Evolutionary conservation across 2,888 invertebrate genomes (phyloP), one percentile per base, ranked within the genome.

Genomic region (Mythimna impura): DNA sequence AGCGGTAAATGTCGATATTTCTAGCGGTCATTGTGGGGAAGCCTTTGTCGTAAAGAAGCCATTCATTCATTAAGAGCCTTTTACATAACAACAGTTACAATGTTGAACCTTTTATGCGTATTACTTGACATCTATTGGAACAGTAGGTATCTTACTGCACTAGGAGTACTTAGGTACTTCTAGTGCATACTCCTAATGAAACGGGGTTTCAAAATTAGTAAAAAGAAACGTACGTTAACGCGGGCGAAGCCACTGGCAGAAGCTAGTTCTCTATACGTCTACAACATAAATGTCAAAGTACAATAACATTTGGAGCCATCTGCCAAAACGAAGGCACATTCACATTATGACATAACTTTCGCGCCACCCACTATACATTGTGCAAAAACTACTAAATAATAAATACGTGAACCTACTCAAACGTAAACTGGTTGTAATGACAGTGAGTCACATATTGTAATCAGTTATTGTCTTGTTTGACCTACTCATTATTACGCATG

Each of bases 11-110:
- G 22, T 78, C 71, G 36, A 78, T 43, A 78, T 60, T 58, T 12
- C 20, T 25, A 73, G 54, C 60, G 64, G 36, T 58, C 36, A 80
- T 7, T 80, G 57, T 30, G 12, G 14, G 43, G 75, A 80, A 80
- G 43, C 63, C 81, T 20, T 54, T 54, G 54, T 30, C 20, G 36
- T 34, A 20, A 52, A 12, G 74, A 74, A 74, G 74, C 55, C 74
- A 57, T 30, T 25, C 30, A 61, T 30, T 52, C 3, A 30, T 2
- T 30, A 30, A n/a, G 60, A 54, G 47, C 36, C 81, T 50, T 73
- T 80, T n/a, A 75, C 50, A 36, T 30, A 54, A 52, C n/a, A 43
- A 60, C 36, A 17, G 60, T 61, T 30, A 47, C 25, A 58, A 63
- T 52, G 20, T 36, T 55, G 25, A 54, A 22, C 72, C 36, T 36